Evolutionary conservation across 2,113 vertebrate genomes (phyloP).

Genomic region (Pyxicephalus adspersus): DNA sequence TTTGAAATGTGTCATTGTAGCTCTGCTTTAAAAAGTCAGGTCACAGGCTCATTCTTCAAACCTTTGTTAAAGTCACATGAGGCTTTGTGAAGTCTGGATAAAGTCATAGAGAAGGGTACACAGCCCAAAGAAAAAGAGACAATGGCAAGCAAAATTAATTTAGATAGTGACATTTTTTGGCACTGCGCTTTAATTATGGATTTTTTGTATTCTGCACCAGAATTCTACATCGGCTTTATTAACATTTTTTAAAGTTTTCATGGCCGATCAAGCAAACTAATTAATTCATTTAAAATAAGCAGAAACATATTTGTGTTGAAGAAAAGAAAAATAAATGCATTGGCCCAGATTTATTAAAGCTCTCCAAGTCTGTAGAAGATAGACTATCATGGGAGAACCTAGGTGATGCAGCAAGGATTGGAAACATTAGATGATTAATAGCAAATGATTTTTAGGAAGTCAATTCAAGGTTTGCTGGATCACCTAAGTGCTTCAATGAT

Average conservation of each 20-base stretch:
- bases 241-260: background rate
- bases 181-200: slow-evolving; percentile 29
- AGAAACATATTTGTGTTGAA: too few species aligned
- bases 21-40: slow-evolving; percentile 44
- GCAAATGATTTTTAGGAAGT: too few species aligned
- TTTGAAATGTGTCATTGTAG: slow-evolving; percentile 36
- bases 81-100: slow-evolving; percentile 40
- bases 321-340: too few species aligned
- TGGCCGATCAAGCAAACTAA: too few species aligned
- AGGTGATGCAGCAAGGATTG: too few species aligned
- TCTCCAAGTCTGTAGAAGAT: too few species aligned
- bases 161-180: slow-evolving; percentile 47
- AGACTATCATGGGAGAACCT: too few species aligned
- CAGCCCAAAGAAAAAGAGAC: background rate
- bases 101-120: slow-evolving; percentile 42
- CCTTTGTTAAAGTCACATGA: slow-evolving; percentile 33
- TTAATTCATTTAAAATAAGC: too few species aligned
- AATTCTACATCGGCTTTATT: background rate
- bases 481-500: too few species aligned
- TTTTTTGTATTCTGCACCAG: background rate
- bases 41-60: slow-evolving; percentile 39
- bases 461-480: too few species aligned
- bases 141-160: slow-evolving; percentile 48
- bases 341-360: too few species aligned
- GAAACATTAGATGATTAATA: too few species aligned